phyloP scores from a whole-genome alignment of 1,140 invertebrate species.

The Neelides sp. region DNA sequence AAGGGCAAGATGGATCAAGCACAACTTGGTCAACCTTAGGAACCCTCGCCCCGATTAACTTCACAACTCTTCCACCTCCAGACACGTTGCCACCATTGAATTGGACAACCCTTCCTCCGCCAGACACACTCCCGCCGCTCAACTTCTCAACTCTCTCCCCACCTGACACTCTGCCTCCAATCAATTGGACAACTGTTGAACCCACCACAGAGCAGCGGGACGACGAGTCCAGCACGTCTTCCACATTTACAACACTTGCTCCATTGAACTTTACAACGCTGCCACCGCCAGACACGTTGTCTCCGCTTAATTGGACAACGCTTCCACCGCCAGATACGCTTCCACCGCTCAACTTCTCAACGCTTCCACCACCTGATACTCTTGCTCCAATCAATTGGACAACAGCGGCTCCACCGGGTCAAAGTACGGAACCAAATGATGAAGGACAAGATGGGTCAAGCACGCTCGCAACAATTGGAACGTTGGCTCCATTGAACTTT shows the following conservation, averaged over 20 bases:
- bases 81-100: too few species aligned
- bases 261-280: slow-evolving; percentile 7
- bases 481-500: slow-evolving; percentile 9
- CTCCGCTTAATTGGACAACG: neutral
- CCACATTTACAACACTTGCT: neutral
- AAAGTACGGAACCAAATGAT: neutral
- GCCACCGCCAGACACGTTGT: neutral
- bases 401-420: neutral
- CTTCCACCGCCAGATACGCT: neutral
- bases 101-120: too few species aligned
- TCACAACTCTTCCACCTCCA: slow-evolving; percentile 3
- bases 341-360: slow-evolving; percentile 1
- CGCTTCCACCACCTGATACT: slow-evolving; percentile 4
- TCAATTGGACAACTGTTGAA: neutral
- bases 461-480: neutral
- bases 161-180: slow-evolving; percentile 2
- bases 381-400: too few species aligned
- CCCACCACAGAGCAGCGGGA: neutral
- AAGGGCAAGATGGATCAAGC: neutral
- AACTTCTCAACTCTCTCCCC: slow-evolving; percentile 15
- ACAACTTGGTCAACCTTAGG: neutral
- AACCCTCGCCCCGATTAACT: slow-evolving; percentile 5
- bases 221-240: neutral
- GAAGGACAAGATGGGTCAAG: neutral
- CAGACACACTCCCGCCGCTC: neutral